Evolutionary conservation across 2,113 vertebrate genomes (phyloP).

Genomic region (Atrichornis clamosus): DNA sequence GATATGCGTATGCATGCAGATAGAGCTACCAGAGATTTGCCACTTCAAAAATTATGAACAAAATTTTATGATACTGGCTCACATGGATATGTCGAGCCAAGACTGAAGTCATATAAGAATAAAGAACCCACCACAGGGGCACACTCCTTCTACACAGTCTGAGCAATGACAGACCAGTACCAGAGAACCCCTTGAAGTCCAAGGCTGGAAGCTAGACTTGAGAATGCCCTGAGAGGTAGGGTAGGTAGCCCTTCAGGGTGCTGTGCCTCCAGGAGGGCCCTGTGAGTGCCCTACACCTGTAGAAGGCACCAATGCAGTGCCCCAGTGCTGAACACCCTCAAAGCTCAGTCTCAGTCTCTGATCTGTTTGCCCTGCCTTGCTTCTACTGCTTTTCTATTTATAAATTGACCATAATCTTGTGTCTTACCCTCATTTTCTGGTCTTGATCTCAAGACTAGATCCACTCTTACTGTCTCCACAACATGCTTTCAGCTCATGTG

Average conservation of each 20-base stretch:
- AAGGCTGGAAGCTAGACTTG: not conserved
- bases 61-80: not conserved
- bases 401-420: not conserved
- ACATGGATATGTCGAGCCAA: not conserved
- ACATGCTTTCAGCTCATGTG: not conserved
- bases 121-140: not conserved
- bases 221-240: not conserved
- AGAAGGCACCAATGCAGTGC: accelerated
- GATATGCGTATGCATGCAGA: not conserved
- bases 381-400: not conserved
- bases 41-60: not conserved
- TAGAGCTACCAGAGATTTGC: not conserved
- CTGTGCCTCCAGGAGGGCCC: not conserved
- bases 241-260: not conserved
- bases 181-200: not conserved
- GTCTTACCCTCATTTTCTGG: not conserved
- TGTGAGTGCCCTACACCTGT: accelerated
- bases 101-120: not conserved
- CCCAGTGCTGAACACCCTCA: not conserved
- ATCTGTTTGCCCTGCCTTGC: not conserved
- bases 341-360: not conserved
- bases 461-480: not conserved
- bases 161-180: not conserved
- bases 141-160: accelerated
- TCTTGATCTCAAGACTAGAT: not conserved